phyloP scores from a whole-genome alignment of 2,797 vertebrate species.

The Cirrhinus mrigala region DNA sequence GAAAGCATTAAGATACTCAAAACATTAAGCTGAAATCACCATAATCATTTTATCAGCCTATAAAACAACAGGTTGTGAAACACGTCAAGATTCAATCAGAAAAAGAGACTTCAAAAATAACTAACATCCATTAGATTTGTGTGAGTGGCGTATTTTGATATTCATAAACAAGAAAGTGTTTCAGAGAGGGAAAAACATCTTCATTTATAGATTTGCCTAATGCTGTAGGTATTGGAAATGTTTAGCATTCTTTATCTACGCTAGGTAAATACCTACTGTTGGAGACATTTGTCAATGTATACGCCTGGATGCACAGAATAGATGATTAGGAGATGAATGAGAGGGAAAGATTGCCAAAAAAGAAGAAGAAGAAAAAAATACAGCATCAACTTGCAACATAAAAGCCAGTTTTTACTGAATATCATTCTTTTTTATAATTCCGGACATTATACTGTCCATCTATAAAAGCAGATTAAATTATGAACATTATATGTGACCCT shows the following conservation, averaged over 20 bases:
- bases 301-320: constrained; percentile 84
- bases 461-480: background rate
- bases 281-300: constrained; percentile 87
- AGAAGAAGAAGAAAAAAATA: constrained; percentile 42
- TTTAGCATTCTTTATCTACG: constrained; percentile 83
- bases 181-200: constrained; percentile 50
- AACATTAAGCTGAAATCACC: constrained; percentile 16
- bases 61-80: constrained; percentile 20
- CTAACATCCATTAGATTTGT: background rate
- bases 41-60: background rate
- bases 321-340: constrained; percentile 84
- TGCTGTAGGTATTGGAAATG: constrained; percentile 79
- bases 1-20: constrained; percentile 15
- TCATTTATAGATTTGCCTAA: constrained; percentile 70
- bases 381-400: constrained; percentile 57
- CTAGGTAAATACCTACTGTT: constrained; percentile 82
- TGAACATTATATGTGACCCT: background rate
- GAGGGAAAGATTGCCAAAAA: constrained; percentile 77
- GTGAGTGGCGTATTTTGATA: background rate
- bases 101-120: background rate
- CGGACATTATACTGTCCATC: background rate
- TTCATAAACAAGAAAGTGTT: constrained; percentile 45
- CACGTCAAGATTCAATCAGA: background rate
- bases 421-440: background rate
- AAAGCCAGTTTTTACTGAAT: background rate